Conservation (phyloP, 1,140 invertebrate species). For the Schlechtendalia chinensis region DNA sequence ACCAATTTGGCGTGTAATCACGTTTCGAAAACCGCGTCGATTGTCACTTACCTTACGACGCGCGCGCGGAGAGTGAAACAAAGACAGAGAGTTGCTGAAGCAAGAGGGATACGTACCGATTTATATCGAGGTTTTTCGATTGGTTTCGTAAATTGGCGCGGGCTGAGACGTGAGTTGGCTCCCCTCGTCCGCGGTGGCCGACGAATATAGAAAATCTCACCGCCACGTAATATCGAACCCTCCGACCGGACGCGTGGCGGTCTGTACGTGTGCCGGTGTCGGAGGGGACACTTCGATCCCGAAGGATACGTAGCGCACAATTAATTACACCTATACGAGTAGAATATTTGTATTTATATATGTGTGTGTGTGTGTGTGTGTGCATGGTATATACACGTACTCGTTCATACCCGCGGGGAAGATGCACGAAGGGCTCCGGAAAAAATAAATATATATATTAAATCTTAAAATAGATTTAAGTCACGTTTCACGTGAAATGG, state of each 20-base stretch:
- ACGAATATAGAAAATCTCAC: conserved; percentile 45
- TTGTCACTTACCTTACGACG: too few species aligned
- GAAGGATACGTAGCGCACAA: conserved; percentile 29
- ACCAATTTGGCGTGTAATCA: too few species aligned
- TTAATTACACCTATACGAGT: conserved; percentile 41
- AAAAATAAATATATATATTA: conserved; percentile 49
- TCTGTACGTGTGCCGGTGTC: too few species aligned
- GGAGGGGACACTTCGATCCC: background rate
- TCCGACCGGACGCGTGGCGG: too few species aligned
- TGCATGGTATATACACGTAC: background rate
- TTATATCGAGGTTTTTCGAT: conserved; percentile 32
- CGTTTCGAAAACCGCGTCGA: too few species aligned
- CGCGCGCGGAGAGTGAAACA: too few species aligned
- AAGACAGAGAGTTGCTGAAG: too few species aligned
- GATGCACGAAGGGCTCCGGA: background rate
- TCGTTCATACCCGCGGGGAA: background rate
- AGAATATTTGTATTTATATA: too few species aligned
- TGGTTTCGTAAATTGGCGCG: conserved; percentile 27
- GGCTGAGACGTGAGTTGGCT: conserved; percentile 12
- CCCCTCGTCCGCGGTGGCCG: conserved; percentile 5
- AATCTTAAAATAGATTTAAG: conserved; percentile 39
- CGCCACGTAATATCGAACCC: conserved; percentile 18
- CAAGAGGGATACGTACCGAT: background rate
- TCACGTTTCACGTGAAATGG: conserved; percentile 14
- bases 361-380: too few species aligned